Evolutionary conservation across 2,797 vertebrate genomes (phyloP).

Genomic region (Fundulus diaphanus): DNA sequence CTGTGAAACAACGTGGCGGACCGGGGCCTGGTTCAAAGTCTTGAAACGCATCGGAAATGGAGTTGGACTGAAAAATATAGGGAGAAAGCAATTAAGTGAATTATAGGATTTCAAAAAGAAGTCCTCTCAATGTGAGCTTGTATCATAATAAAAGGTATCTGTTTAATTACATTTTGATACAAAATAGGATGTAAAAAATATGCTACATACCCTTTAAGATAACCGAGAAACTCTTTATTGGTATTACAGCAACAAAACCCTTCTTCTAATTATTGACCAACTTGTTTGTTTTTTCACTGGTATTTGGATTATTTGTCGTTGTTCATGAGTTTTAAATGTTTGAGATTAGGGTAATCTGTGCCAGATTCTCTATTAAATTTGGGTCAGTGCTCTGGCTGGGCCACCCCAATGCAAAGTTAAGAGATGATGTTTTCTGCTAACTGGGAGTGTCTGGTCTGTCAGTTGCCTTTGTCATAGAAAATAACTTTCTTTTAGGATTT

Average conservation of each 20-base stretch:
- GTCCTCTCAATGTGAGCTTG: background rate
- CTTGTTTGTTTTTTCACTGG: background rate
- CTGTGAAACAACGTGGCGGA: conserved; percentile 18
- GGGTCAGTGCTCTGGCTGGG: background rate
- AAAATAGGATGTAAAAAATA: background rate
- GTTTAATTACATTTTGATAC: background rate
- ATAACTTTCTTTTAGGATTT: background rate
- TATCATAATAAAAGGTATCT: background rate
- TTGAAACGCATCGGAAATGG: conserved; percentile 1
- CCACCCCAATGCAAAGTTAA: no score
- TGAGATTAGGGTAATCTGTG: background rate
- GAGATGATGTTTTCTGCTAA: background rate
- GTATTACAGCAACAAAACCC: background rate
- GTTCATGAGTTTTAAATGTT: background rate
- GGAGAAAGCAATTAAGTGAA: background rate
- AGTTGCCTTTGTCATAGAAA: background rate
- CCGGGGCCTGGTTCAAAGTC: background rate
- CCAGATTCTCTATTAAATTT: background rate
- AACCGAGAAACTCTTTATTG: background rate
- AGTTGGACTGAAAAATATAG: conserved; percentile 18
- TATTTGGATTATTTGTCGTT: background rate
- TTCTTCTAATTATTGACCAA: background rate
- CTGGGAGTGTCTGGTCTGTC: background rate
- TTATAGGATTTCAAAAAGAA: background rate
- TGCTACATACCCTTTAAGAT: background rate